Percentiles rank a stretch among this genome's conserved stretches.
phyloP scores from a whole-genome alignment of 2,888 invertebrate species.

The Mantis religiosa region DNA sequence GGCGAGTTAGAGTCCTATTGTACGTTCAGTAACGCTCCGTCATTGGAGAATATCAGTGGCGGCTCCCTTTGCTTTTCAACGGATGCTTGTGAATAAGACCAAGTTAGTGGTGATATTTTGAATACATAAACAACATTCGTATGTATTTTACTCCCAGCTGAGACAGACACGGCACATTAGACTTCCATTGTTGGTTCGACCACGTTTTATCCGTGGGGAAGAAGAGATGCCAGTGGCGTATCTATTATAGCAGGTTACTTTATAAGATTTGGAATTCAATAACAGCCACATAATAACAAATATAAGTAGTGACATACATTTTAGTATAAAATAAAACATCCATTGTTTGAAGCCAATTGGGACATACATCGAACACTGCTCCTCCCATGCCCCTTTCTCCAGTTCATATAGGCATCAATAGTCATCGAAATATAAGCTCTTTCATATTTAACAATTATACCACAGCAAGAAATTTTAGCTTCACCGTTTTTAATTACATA shows the following conservation, averaged over 20 bases:
- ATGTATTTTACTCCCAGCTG: not conserved
- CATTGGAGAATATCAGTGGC: not conserved
- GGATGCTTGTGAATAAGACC: not conserved
- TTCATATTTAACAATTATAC: too few relatives aligned
- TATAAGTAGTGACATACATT: too few relatives aligned
- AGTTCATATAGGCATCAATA: too few relatives aligned
- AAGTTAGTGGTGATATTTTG: not conserved
- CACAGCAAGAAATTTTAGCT: too few relatives aligned
- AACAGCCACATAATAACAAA: not conserved
- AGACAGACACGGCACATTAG: not conserved
- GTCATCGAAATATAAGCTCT: too few relatives aligned
- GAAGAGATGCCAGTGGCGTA: not conserved
- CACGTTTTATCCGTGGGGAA: not conserved
- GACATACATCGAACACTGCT: too few relatives aligned
- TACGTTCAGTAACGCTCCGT: not conserved
- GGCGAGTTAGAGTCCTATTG: not conserved
- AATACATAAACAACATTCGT: not conserved
- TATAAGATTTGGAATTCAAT: not conserved
- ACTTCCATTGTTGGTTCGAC: not conserved
- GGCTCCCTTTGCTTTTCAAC: not conserved
- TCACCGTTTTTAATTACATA: too few relatives aligned
- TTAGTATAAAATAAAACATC: too few relatives aligned
- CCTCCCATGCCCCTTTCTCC: too few relatives aligned
- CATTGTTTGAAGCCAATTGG: too few relatives aligned
- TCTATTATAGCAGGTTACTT: not conserved